Conservation (phyloP, 2,888 invertebrate genomes). For the Coremacera marginata region DNA sequence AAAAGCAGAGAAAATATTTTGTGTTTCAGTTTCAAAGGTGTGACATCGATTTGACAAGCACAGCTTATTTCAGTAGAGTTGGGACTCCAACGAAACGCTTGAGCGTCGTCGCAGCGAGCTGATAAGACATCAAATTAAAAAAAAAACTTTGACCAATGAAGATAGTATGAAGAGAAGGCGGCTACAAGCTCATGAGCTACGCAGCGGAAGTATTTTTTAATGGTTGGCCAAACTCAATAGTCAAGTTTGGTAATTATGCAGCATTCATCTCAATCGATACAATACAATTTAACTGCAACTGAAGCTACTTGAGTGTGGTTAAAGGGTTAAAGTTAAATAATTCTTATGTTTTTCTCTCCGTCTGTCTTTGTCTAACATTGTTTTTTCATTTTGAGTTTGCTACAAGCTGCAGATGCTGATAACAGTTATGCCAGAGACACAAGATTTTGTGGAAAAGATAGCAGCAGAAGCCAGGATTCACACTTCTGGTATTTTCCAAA, state of each 20-base stretch:
- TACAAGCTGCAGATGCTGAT: neutral
- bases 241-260: conserved; percentile 7
- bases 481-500: conserved; percentile 6
- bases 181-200: neutral
- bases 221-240: neutral
- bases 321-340: too few relatives aligned
- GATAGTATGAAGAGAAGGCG: neutral
- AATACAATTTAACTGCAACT: too few relatives aligned
- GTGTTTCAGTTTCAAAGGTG: neutral
- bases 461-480: conserved; percentile 1
- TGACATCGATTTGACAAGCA: neutral
- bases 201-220: neutral
- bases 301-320: too few relatives aligned
- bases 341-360: too few relatives aligned
- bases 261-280: too few relatives aligned
- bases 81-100: neutral
- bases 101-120: neutral
- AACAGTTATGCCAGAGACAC: neutral
- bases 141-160: neutral
- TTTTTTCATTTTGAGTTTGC: too few relatives aligned
- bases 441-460: conserved; percentile 14
- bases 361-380: too few relatives aligned
- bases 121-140: conserved; percentile 27
- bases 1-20: neutral
- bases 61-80: neutral